Percentiles rank a stretch among this genome's conserved stretches.
phyloP scores from a whole-genome alignment of 1,140 invertebrate genomes.

The Bombus balteatus region DNA sequence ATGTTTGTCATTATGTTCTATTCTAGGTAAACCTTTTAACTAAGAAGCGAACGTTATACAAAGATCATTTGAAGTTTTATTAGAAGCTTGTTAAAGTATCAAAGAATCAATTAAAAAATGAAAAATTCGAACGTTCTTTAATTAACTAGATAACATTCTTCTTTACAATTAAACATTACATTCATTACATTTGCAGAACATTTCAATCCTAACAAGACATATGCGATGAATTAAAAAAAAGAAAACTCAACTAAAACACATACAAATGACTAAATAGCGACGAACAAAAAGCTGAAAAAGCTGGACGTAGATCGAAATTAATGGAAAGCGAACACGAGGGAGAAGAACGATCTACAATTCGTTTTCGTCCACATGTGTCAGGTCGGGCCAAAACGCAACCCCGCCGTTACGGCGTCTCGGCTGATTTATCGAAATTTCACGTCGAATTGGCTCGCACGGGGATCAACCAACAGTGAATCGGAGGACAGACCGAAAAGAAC shows the following conservation, averaged over 20 bases:
- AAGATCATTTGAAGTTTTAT: too few species aligned
- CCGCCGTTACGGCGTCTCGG: background rate
- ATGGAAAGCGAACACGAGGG: background rate
- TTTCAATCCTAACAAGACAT: background rate
- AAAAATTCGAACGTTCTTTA: too few species aligned
- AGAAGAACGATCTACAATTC: constrained; percentile 2
- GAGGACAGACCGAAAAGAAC: constrained; percentile 54
- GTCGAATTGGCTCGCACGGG: constrained; percentile 14
- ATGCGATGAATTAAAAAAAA: background rate
- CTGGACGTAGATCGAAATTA: background rate
- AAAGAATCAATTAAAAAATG: too few species aligned
- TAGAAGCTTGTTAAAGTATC: too few species aligned
- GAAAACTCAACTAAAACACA: background rate
- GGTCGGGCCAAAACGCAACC: background rate
- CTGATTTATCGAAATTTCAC: constrained; percentile 37
- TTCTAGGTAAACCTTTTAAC: too few species aligned
- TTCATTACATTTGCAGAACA: too few species aligned
- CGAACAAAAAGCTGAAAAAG: too few species aligned
- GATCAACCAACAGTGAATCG: constrained; percentile 28
- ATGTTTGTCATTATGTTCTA: too few species aligned
- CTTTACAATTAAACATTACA: too few species aligned
- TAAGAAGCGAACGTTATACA: too few species aligned
- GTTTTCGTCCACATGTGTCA: background rate
- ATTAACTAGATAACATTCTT: too few species aligned
- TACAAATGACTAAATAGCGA: background rate